Conservation (phyloP, 1,140 invertebrate genomes). For the Drosophila saltans region DNA sequence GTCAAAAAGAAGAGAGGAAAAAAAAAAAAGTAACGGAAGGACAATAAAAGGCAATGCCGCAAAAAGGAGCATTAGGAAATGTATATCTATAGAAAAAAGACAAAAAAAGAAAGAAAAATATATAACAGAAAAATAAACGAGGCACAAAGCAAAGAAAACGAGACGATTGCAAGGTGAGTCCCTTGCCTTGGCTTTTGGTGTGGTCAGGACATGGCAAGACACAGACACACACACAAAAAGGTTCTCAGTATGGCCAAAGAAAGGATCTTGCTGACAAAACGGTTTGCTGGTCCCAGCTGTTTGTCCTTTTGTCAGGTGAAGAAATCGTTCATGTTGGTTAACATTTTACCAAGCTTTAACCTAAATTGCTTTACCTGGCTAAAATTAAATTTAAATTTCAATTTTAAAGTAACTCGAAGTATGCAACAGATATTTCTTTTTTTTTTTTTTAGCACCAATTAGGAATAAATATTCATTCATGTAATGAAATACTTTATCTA, state of each 20-base stretch:
- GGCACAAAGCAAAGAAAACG: constrained; percentile 42
- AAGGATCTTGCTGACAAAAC: constrained; percentile 44
- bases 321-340: constrained; percentile 29
- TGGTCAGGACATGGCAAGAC: constrained; percentile 51
- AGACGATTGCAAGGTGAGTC: constrained; percentile 51
- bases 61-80: constrained; percentile 38
- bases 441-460: not conserved
- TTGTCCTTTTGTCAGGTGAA: constrained; percentile 66
- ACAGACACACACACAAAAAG: constrained; percentile 17
- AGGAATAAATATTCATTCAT: not conserved
- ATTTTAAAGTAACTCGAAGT: too few species aligned
- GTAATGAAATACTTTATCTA: not conserved
- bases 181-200: constrained; percentile 66
- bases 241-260: constrained; percentile 27
- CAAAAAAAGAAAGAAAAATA: constrained; percentile 31
- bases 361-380: constrained; percentile 35
- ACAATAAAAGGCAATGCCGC: constrained; percentile 67
- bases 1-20: constrained; percentile 35
- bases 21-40: constrained; percentile 44
- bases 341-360: constrained; percentile 28
- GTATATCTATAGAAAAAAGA: constrained; percentile 4
- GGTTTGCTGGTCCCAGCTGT: constrained; percentile 55
- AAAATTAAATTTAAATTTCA: too few species aligned
- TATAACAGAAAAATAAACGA: constrained; percentile 51
- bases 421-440: too few species aligned